Evolutionary conservation across 2,888 invertebrate species (phyloP).

Genomic region (Ischnura elegans): DNA sequence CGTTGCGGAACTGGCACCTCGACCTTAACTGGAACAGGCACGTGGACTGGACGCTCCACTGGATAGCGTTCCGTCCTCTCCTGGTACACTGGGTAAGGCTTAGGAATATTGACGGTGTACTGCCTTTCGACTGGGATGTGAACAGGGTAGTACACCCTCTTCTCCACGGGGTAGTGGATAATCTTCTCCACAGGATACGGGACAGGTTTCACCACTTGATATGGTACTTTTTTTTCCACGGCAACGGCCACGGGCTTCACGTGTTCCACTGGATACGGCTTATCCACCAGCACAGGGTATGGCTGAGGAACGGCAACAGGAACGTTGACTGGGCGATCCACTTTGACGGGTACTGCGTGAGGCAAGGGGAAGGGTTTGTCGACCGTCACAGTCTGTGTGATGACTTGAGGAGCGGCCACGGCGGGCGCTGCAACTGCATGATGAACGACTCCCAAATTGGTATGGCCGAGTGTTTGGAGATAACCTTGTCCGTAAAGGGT

Average conservation of each 20-base stretch:
- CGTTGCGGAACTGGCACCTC: not conserved
- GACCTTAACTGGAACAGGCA: not conserved
- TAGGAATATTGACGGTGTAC: not conserved
- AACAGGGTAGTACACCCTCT: not conserved
- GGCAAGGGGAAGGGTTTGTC: not conserved
- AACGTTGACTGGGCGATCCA: not conserved
- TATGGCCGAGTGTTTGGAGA: not conserved
- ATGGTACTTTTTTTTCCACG: not conserved
- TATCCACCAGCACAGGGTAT: not conserved
- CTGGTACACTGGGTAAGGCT: not conserved
- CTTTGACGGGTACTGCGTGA: not conserved
- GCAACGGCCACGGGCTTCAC: not conserved
- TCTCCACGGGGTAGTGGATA: not conserved
- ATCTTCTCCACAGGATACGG: constrained; percentile 8
- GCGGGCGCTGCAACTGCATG: not conserved
- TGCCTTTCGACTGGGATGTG: not conserved
- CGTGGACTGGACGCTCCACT: not conserved
- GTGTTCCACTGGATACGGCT: not conserved
- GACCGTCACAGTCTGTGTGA: not conserved
- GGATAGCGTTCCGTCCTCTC: constrained; percentile 4
- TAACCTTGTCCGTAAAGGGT: not conserved
- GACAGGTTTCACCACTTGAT: constrained; percentile 23
- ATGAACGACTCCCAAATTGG: not conserved
- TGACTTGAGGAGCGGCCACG: not conserved
- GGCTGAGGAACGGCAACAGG: not conserved